A percentile compares a stretch with the other conserved stretches of the same genome.
Evolutionary conservation across 2,888 invertebrate species (phyloP).

Genomic region (Aspidapion aeneum): DNA sequence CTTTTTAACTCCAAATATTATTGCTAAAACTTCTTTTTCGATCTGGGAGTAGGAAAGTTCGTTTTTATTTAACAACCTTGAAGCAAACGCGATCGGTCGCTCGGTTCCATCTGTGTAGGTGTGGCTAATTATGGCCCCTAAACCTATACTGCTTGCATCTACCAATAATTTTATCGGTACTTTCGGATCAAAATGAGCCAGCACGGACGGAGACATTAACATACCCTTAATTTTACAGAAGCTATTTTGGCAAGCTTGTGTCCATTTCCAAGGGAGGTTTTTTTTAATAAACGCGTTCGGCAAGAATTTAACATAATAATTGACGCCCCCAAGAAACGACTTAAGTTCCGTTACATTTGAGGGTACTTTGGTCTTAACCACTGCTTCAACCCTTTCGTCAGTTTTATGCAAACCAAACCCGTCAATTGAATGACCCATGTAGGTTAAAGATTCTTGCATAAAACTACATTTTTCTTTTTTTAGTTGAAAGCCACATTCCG

Average conservation of each 20-base stretch:
- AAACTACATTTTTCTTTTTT: slow-evolving; percentile 30
- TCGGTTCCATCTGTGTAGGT: too few species aligned
- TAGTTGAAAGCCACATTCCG: slow-evolving; percentile 21
- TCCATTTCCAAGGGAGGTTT: neutral
- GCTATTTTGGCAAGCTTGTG: neutral
- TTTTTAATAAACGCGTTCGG: slow-evolving; percentile 3
- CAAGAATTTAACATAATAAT: slow-evolving; percentile 38
- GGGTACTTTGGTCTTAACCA: slow-evolving; percentile 20
- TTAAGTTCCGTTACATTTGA: slow-evolving; percentile 27
- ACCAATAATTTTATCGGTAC: neutral
- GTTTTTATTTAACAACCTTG: slow-evolving; percentile 8
- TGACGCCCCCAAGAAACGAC: slow-evolving; percentile 34
- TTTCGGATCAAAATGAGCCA: slow-evolving; percentile 1
- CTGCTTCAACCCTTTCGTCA: slow-evolving; percentile 24
- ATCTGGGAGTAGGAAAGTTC: slow-evolving; percentile 11
- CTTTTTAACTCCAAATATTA: slow-evolving; percentile 6
- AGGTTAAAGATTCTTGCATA: slow-evolving; percentile 24
- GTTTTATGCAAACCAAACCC: slow-evolving; percentile 27
- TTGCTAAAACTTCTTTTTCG: slow-evolving; percentile 3
- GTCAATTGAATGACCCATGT: slow-evolving; percentile 29
- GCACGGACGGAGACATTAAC: slow-evolving; percentile 29
- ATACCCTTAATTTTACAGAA: neutral
- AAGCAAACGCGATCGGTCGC: slow-evolving; percentile 13
- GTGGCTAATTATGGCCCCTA: neutral
- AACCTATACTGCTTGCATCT: neutral